Evolutionary conservation across 2,113 vertebrate genomes (phyloP), one percentile per base, ranked within the genome.

Genomic region (Catagonus wagneri): DNA sequence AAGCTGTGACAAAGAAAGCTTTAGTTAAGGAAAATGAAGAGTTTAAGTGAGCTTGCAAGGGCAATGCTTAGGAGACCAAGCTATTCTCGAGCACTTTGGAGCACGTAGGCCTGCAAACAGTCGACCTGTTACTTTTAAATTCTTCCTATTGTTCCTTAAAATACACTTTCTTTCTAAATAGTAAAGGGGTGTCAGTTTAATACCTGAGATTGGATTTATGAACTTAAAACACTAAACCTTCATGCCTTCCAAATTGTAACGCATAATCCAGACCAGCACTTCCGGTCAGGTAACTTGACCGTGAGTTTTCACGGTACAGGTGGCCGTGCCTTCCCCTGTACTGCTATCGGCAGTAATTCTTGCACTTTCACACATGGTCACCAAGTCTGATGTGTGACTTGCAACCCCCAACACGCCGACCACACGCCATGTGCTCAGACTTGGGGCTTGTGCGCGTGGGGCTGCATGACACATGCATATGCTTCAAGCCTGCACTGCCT

Each of bases 381-480:
- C 86, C 89, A 39, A 39, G 75, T 39, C 54, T 27, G 84, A 39
- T 10, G 52, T 0, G 3, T 54, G 90, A 95, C 83, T 76, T 23
- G 86, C 52, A 15, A 16, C 65, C 58, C 34, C 85, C 16, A 34
- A 75, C 32, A 61, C 0, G 27, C 74, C 89, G 96, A 93, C 95
- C 97, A 94, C 91, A 80, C 0, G 1, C 74, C 0, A 39, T 54
- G n/a, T 17, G 25, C 13, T 92, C 92, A 54, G 92, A 81, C 56
- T 12, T 39, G 44, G 76, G 93, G 76, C 78, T 86, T 80, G 83
- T 52, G 65, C 36, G 63, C 2, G 15, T 52, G 75, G 78, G 68
- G 78, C 95, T 86, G 58, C 60, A 85, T 95, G 44, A 44, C 44
- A 44, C 44, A 44, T 8, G 44, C 91, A 96, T 25, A 96, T 25